Evolutionary conservation across 2,797 vertebrate genomes (phyloP).

Genomic region (Lepilemur ruficaudatus): DNA sequence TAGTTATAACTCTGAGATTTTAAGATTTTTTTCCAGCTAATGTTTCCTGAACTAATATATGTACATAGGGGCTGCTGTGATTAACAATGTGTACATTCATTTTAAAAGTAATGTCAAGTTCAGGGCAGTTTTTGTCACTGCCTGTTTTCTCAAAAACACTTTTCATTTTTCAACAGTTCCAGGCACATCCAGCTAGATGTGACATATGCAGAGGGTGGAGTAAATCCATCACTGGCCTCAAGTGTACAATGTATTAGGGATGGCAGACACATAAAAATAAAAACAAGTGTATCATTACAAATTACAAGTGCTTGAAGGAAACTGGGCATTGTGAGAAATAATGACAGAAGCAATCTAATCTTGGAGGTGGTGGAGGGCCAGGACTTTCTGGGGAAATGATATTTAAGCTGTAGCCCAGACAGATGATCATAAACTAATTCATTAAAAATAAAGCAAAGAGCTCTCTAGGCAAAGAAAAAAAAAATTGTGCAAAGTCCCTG

Average conservation of each 20-base stretch:
- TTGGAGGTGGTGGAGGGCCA: neutral
- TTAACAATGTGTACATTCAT: neutral
- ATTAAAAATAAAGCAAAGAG: neutral
- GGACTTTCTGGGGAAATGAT: neutral
- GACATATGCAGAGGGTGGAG: neutral
- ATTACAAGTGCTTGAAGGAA: constrained; percentile 1
- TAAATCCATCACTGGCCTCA: neutral
- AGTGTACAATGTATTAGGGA: neutral
- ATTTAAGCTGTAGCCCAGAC: neutral
- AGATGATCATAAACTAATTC: neutral
- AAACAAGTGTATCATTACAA: neutral
- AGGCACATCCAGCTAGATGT: neutral
- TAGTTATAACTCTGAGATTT: neutral
- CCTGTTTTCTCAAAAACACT: constrained; percentile 3
- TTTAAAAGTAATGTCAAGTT: neutral
- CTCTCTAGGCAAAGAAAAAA: neutral
- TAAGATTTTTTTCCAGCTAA: neutral
- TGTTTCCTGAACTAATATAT: neutral
- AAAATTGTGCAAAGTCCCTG: neutral
- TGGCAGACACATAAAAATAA: neutral
- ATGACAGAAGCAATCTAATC: neutral
- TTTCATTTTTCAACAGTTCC: neutral
- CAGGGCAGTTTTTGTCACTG: neutral
- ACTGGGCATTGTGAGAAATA: neutral
- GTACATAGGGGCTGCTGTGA: neutral